Evolutionary conservation across 2,113 vertebrate species (phyloP).

Genomic region (Condylura cristata): DNA sequence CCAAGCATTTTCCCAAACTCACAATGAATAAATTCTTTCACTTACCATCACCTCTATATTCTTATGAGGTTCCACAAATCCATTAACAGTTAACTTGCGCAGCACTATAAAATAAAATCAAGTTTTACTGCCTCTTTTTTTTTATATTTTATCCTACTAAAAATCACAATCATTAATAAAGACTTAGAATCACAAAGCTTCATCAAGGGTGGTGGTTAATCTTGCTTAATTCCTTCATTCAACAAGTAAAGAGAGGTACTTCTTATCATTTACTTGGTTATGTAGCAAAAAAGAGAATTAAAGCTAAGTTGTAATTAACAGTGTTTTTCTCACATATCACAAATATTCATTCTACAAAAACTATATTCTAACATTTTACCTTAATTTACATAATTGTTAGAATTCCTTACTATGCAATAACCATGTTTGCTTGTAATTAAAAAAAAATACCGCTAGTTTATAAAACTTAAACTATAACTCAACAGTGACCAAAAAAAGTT

Average conservation of each 20-base stretch:
- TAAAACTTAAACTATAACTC: constrained; percentile 27
- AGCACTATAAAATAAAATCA: constrained; percentile 88
- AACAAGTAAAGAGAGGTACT: background rate
- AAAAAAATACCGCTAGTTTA: background rate
- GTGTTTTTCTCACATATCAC: background rate
- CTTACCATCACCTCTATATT: constrained; percentile 97
- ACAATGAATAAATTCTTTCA: constrained; percentile 50
- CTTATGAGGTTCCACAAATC: constrained; percentile 95
- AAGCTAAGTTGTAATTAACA: background rate
- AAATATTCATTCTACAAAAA: constrained; percentile 29
- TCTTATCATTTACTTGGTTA: background rate
- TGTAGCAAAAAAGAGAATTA: background rate
- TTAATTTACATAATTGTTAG: background rate
- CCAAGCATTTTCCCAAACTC: constrained; percentile 14
- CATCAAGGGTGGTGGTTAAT: background rate
- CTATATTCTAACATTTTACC: background rate
- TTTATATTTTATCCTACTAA: constrained; percentile 25
- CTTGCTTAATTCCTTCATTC: background rate
- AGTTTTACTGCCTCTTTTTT: constrained; percentile 2
- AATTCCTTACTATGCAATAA: background rate
- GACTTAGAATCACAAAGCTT: constrained; percentile 24
- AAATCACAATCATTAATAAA: constrained; percentile 48
- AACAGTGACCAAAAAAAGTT: background rate
- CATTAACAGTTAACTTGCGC: constrained; percentile 96
- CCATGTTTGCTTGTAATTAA: background rate